Base-by-base conservation (phyloP, 2,113 vertebrate genomes). In the Alosa alosa region DNA sequence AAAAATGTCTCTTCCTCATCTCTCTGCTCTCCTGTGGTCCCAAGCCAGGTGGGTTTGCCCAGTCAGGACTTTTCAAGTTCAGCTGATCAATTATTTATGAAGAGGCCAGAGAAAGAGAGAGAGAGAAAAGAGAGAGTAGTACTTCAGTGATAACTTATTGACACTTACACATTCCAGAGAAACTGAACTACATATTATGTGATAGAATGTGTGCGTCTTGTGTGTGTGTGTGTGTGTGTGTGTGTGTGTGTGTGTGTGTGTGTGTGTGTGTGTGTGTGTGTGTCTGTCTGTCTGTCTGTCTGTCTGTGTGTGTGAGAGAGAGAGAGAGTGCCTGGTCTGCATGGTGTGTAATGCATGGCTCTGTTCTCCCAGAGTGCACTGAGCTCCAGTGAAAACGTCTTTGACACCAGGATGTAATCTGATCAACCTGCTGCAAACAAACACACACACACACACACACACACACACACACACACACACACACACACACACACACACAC, bases 61-160 rank as follows among this genome's bases (percentile, higher is more conserved):
- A 36, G n/a, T 52, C 47, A 49, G 47, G 75, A 68, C 25, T 36
- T 50, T 85, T 6, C 81, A 81, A 64, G 22, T 45, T 49, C 45
- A 45, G 39, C 44, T 52, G 44, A 49, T 86, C 44, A 86, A 86
- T 86, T 82, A 86, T 84, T 82, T 64, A 86, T 49, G 47, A 83
- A 57, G 39, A 39, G 81, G 20, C 46, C 20, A 85, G n/a, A 8
- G 39, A 60, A 50, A 57, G 22, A 81, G 75, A 81, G 41, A 81
- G 41, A 60, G 47, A 49, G 47, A 9, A 87, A 10, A 81, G 86
- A 72, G 83, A 49, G 47, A 49, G 47, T 1, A 10, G 47, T 49
- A 8, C 7, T 9, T 49, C 47, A 49, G 47, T 49, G 41, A 44
- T 11, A 49, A 13, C 9, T 49, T 0, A 49, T 44, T 49, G 47